A percentile compares a stretch with the other conserved stretches of the same genome.
phyloP scores from a whole-genome alignment of 2,888 invertebrate species.

The Steromphala cineraria region DNA sequence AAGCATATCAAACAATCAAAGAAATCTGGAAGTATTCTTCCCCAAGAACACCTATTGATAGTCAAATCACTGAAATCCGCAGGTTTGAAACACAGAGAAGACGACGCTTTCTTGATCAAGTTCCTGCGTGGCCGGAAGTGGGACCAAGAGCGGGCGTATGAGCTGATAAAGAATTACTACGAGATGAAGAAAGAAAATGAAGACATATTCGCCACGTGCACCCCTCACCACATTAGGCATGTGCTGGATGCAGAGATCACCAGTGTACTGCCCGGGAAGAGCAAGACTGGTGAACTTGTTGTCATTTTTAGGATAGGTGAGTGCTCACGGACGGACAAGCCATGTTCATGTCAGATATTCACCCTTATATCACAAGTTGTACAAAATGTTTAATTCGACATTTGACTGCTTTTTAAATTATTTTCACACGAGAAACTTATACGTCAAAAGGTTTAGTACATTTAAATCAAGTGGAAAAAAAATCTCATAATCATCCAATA shows the following conservation, averaged over 20 bases:
- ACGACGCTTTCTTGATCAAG: constrained; percentile 85
- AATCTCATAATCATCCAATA: no score
- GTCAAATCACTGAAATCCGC: neutral
- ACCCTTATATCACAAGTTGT: no score
- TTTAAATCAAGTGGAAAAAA: no score
- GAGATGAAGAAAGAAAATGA: constrained; percentile 67
- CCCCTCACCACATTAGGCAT: constrained; percentile 64
- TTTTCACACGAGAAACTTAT: no score
- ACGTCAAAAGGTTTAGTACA: no score
- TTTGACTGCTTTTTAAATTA: no score
- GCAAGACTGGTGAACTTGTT: constrained; percentile 73
- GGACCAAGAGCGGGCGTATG: constrained; percentile 89
- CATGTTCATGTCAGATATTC: no score
- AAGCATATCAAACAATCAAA: no score
- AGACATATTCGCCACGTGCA: constrained; percentile 69
- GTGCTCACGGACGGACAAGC: no score
- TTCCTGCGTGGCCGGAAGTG: constrained; percentile 92
- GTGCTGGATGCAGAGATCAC: constrained; percentile 68
- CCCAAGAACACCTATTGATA: no score
- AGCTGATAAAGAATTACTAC: constrained; percentile 77
- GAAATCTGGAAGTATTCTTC: no score
- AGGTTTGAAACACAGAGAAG: constrained; percentile 74
- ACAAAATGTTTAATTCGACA: no score
- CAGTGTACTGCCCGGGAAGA: constrained; percentile 62
- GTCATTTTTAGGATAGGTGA: constrained; percentile 68